Conservation (phyloP, 2,888 invertebrate genomes). For the Cetonia aurata region DNA sequence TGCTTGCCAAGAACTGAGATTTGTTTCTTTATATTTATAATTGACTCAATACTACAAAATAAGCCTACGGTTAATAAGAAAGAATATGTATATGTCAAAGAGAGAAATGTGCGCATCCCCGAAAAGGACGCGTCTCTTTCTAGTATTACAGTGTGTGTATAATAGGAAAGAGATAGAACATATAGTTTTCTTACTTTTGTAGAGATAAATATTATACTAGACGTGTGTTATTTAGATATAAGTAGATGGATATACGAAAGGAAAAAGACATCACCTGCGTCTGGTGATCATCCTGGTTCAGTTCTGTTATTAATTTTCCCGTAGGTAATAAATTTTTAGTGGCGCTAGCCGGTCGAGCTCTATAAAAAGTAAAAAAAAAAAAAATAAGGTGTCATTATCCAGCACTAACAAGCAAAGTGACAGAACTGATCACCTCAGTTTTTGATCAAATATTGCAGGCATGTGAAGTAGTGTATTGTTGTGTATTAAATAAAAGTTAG, state of each 20-base stretch:
- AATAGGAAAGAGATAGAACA: constrained; percentile 40
- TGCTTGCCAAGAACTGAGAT: constrained; percentile 35
- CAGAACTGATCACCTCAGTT: too few species aligned
- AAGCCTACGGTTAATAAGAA: constrained; percentile 45
- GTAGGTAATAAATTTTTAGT: constrained; percentile 53
- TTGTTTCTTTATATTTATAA: constrained; percentile 37
- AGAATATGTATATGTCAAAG: not conserved
- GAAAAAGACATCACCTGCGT: constrained; percentile 62
- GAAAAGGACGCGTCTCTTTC: constrained; percentile 10
- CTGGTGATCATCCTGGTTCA: constrained; percentile 63
- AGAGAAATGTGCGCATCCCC: not conserved
- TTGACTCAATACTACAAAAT: constrained; percentile 43
- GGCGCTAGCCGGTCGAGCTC: constrained; percentile 62
- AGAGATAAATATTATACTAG: not conserved
- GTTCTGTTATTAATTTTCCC: constrained; percentile 59
- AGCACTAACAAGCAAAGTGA: too few species aligned
- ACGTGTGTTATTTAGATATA: not conserved
- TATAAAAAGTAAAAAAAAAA: constrained; percentile 54
- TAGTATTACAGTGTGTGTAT: too few species aligned
- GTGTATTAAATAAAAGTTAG: too few species aligned
- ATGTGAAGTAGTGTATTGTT: too few species aligned
- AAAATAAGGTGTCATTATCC: not conserved
- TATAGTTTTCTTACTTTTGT: constrained; percentile 15
- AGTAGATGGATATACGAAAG: too few species aligned
- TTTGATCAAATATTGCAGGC: too few species aligned